Base-by-base conservation (phyloP, 2,797 vertebrate species). In the Hemitrygon akajei region DNA sequence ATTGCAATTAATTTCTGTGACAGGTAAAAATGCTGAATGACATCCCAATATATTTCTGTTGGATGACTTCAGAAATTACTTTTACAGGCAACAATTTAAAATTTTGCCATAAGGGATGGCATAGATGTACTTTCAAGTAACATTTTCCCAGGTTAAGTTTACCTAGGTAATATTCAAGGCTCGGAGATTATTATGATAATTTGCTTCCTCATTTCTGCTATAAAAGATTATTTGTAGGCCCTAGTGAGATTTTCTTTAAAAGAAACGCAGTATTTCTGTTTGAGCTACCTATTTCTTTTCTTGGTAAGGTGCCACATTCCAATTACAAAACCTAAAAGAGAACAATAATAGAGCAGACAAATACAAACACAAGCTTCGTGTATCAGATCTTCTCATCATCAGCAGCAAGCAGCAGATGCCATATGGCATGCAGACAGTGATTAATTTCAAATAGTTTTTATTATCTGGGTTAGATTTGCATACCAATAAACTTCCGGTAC, bases 361-460 rank as follows among this genome's bases (percentile, higher is more conserved):
- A 75, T 37, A 93, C 16, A 40, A 76, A 91, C n/a, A 71, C 22
- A 47, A 25, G 10, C 34, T 71, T 40, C 40, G 34, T 40, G n/a
- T 75, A 75, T 30, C 27, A n/a, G 4, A 76, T 76, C 71, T 76
- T 47, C 10, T 82, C 47, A 86, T 25, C 34, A 30, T 56, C 25
- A 75, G 37, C 12, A 30, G 6, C 47, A 76, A 56, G 27, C 14
- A 93, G 47, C 71, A 76, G 63, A 40, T 71, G 30, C 18, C 6
- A 18, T 66, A 7, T 71, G 66, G 34, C 87, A 40, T 91, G 63
- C 87, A 91, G 58, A 18, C 25, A 27, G 18, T 75, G 25, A 58
- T 56, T 93, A 73, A 93, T 47, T 76, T 58, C 40, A 30, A 47
- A 47, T 47, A 47, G 40, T 71, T 91, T 91, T 91, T 91, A 91